Percentiles rank a stretch among this genome's conserved stretches.
Evolutionary conservation across 2,888 invertebrate species (phyloP).

Genomic region (Digitonthophagus gazella): DNA sequence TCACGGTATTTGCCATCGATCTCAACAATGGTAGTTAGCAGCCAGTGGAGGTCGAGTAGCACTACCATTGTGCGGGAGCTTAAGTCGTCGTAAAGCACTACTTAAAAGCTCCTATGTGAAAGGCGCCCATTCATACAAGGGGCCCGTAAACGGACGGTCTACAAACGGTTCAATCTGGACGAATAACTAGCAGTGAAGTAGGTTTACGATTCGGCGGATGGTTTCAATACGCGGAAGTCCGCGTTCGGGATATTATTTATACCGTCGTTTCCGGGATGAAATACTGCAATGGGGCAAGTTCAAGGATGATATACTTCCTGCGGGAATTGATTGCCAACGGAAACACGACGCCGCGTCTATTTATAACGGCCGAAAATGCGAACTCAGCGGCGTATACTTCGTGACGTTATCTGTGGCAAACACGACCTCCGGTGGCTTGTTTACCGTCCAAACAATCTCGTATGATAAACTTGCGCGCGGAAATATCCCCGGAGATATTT

Average conservation of each 20-base stretch:
- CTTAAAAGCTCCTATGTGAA: not conserved
- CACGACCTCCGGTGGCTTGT: not conserved
- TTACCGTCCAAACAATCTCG: not conserved
- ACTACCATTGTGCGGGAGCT: not conserved
- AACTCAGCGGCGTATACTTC: not conserved
- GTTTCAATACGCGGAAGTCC: not conserved
- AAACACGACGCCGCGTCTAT: not conserved
- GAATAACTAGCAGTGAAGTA: not conserved
- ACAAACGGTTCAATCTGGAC: not conserved
- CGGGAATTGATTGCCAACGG: not conserved
- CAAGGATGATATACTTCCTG: not conserved
- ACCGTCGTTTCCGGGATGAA: not conserved
- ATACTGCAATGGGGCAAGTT: not conserved
- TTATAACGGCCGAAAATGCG: not conserved
- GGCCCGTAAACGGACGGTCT: not conserved
- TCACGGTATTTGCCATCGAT: not conserved
- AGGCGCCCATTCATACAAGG: not conserved
- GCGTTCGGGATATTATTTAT: not conserved
- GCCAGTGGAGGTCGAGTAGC: not conserved
- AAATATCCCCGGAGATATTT: not conserved
- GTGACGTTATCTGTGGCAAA: not conserved
- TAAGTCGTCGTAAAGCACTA: not conserved
- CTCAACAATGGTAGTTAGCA: not conserved
- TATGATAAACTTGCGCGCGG: not conserved
- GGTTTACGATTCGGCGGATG: not conserved